A percentile compares a stretch with the other conserved stretches of the same genome.
These are phyloP conservation scores for Anagyrus pseudococci DNA, from an alignment of 2,888 invertebrate species.

Conservation along the genomic window DNA sequence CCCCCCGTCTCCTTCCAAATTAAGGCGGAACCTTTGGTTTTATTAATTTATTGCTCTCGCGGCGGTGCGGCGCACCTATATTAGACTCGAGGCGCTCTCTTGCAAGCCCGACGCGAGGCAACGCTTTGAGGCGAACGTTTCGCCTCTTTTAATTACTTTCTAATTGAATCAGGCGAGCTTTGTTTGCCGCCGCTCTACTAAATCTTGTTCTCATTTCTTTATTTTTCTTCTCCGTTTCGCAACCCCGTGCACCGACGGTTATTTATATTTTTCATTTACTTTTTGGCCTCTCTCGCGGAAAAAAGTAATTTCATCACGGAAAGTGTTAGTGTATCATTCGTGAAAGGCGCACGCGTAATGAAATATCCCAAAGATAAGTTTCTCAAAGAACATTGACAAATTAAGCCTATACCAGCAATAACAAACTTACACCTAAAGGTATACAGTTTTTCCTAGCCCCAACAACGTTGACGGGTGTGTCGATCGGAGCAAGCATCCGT, in stretches of 20 bases:
- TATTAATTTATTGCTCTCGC: slow-evolving; percentile 57
- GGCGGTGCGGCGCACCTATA: slow-evolving; percentile 43
- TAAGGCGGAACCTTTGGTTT: slow-evolving; percentile 49
- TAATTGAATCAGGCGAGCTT: slow-evolving; percentile 49
- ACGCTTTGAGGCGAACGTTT: slow-evolving; percentile 35
- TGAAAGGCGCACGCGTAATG: too few relatives aligned
- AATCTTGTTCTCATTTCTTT: slow-evolving; percentile 17
- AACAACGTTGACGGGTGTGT: too few relatives aligned
- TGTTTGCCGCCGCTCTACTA: slow-evolving; percentile 12
- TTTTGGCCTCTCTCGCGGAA: too few relatives aligned
- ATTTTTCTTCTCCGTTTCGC: background rate
- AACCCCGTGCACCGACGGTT: too few relatives aligned
- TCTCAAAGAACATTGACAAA: too few relatives aligned
- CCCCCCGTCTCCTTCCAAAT: slow-evolving; percentile 42
- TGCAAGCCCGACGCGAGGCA: slow-evolving; percentile 35
- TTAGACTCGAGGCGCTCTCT: slow-evolving; percentile 44
- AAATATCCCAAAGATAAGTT: too few relatives aligned
- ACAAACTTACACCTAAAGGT: too few relatives aligned
- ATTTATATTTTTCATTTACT: slow-evolving; percentile 31
- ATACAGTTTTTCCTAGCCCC: too few relatives aligned
- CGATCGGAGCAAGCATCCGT: too few relatives aligned
- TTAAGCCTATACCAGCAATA: too few relatives aligned
- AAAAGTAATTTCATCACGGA: too few relatives aligned
- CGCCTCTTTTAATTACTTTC: slow-evolving; percentile 54
- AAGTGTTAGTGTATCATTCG: too few relatives aligned